A percentile compares a stretch with the other conserved stretches of the same genome.
Conservation (phyloP, 2,113 vertebrate genomes). For the Grallaria varia region DNA sequence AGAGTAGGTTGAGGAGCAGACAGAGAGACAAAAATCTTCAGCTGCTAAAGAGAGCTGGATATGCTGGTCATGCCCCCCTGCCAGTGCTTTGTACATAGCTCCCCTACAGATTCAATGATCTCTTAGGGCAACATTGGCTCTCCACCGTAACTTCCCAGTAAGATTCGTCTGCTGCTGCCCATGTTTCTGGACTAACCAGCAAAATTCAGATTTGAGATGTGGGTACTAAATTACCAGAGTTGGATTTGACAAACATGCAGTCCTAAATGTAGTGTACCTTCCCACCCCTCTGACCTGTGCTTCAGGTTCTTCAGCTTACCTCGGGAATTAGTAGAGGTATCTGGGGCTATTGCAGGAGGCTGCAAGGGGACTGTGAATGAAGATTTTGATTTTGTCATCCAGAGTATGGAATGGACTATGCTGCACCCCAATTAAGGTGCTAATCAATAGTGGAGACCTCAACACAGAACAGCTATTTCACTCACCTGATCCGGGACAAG, state of each 20-base stretch:
- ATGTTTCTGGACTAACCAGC: not conserved
- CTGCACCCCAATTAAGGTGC: not conserved
- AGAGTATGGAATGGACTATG: not conserved
- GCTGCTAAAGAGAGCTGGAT: not conserved
- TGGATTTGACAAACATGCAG: not conserved
- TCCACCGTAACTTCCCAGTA: not conserved
- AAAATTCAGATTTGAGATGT: not conserved
- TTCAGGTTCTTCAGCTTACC: not conserved
- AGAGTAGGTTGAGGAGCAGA: not conserved
- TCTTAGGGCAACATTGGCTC: not conserved
- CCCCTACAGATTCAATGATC: not conserved
- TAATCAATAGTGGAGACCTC: not conserved
- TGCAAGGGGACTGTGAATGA: not conserved
- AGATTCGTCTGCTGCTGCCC: not conserved
- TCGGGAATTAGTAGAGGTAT: not conserved
- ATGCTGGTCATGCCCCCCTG: not conserved
- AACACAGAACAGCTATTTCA: not conserved
- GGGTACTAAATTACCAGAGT: not conserved
- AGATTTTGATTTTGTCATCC: not conserved
- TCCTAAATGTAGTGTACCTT: not conserved
- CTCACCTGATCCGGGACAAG: slow-evolving; percentile 20
- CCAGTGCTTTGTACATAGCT: not conserved
- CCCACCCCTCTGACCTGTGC: not conserved
- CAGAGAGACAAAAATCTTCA: not conserved
- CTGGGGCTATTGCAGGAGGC: not conserved